These are phyloP conservation scores for Glareola pratincola DNA, from an alignment of 2,113 vertebrate species.

Conservation along the genomic window DNA sequence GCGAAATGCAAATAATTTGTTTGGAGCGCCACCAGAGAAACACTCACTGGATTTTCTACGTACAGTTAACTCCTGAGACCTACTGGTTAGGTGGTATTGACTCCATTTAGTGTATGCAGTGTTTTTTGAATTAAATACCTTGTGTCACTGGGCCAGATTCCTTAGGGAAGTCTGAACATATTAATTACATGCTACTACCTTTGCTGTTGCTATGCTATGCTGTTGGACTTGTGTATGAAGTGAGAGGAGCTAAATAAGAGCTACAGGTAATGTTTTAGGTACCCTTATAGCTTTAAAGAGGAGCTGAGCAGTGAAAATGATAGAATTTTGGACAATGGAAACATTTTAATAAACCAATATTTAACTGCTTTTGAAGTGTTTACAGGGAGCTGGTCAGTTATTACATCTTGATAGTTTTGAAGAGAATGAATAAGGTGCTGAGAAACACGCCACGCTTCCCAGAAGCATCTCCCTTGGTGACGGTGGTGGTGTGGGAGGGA, in stretches of 20 bases:
- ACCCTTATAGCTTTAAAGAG: neutral
- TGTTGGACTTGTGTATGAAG: neutral
- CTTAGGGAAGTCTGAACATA: neutral
- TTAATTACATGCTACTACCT: neutral
- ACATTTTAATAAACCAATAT: neutral
- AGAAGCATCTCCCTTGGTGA: neutral
- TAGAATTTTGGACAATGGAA: neutral
- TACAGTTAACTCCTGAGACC: neutral
- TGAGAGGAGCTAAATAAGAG: neutral
- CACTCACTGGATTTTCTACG: neutral
- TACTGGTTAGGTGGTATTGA: neutral
- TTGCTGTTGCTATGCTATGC: neutral
- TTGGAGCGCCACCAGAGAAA: neutral
- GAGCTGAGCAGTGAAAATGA: neutral
- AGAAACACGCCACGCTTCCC: neutral
- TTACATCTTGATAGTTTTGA: neutral
- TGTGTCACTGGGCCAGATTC: neutral
- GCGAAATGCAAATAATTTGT: neutral
- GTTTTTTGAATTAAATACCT: neutral
- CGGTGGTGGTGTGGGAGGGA: no score
- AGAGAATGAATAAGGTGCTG: neutral
- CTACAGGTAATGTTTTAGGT: neutral
- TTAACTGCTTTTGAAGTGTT: neutral
- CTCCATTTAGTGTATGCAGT: neutral
- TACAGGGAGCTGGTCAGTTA: neutral